Base-by-base conservation (phyloP, 2,113 vertebrate genomes). In the Cochlearius cochlearius region DNA sequence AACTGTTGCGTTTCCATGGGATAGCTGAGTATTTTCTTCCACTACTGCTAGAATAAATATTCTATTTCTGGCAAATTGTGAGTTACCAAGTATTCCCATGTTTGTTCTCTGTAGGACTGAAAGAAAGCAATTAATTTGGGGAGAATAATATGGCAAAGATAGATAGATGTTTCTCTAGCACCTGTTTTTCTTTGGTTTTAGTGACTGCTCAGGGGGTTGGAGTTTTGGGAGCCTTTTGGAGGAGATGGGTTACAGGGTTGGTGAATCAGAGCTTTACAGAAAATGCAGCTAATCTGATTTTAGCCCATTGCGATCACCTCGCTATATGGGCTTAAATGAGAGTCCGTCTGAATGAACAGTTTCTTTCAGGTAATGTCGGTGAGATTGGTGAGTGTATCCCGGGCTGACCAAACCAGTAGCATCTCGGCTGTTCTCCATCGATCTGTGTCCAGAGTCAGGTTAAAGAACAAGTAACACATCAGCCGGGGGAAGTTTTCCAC, bases 391-490 rank as follows among this genome's bases (percentile, higher is more conserved):
- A 22, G 23, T n/a, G 45, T 18, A 18, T 49, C 62, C 32, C 0
- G 8, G 18, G 56, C 60, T 87, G 88, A 66, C 27, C 38, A 50
- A 83, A 69, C 10, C 11, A n/a, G 15, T 14, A 22, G 27, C 2
- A 0, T 49, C 59, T 79, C 50, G 27, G 58, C n/a, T 62, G 10
- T 58, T 82, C 43, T 60, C 30, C 53, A 56, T 16, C 1, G 0
- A 3, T 64, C 53, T 80, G 32, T 77, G 29, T 15, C n/a, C 45
- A 50, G 53, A 91, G 58, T 39, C 78, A 69, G 41, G 12, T 17
- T 59, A 27, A 74, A 23, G 36, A 73, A 39, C 0, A 0, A 16
- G 9, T 10, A 34, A 36, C 18, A 12, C 2, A 1, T 58, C 27
- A 59, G 32, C 19, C 3, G 32, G 58, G 41, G n/a, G 14, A 87